Evolutionary conservation across 2,797 vertebrate species (phyloP).

Genomic region (Anas georgica): DNA sequence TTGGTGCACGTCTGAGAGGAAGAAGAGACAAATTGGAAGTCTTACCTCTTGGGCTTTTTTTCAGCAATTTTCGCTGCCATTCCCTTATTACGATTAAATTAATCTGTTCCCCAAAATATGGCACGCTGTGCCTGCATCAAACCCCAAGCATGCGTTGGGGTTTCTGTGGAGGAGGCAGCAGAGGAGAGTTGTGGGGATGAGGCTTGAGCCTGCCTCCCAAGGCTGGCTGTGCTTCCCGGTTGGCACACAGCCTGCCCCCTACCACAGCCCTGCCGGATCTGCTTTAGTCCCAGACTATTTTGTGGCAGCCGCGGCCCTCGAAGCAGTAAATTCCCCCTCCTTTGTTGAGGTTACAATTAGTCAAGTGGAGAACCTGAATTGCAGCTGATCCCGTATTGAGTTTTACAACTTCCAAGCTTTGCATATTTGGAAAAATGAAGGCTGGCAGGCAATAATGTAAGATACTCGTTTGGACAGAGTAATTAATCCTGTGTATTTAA

Average conservation of each 20-base stretch:
- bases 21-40: background rate
- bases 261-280: no score
- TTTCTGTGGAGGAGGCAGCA: background rate
- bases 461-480: background rate
- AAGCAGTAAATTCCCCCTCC: background rate
- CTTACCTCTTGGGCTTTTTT: background rate
- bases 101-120: background rate
- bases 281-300: background rate
- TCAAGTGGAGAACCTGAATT: background rate
- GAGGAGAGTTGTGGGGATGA: background rate
- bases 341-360: background rate
- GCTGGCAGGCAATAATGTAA: background rate
- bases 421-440: background rate
- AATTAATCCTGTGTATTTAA: slow-evolving; percentile 21
- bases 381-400: background rate
- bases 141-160: background rate
- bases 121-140: background rate
- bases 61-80: background rate
- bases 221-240: background rate
- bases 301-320: background rate
- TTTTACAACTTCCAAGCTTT: background rate
- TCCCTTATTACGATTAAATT: background rate
- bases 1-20: background rate
- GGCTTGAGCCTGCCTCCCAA: background rate
- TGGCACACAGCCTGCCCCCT: background rate